Percentiles rank a stretch among this genome's conserved stretches.
phyloP scores from a whole-genome alignment of 2,797 vertebrate species.

The Gobionotothen gibberifrons region DNA sequence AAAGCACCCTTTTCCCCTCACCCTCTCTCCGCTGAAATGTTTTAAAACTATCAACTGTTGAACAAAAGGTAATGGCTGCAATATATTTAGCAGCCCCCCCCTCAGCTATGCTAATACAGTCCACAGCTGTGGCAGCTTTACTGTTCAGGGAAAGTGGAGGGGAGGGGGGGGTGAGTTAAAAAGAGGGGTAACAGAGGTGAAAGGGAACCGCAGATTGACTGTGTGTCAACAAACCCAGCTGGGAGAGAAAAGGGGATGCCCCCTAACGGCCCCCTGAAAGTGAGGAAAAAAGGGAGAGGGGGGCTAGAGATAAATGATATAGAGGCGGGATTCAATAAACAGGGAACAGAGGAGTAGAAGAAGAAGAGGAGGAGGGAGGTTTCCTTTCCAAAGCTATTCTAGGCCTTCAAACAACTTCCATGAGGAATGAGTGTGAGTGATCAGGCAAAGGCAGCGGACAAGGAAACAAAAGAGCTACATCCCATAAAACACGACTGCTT shows the following conservation, averaged over 20 bases:
- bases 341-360: slow-evolving; percentile 71
- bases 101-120: slow-evolving; percentile 91
- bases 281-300: slow-evolving; percentile 80
- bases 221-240: slow-evolving; percentile 98
- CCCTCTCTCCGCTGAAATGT: slow-evolving; percentile 84
- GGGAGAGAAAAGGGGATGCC: slow-evolving; percentile 89
- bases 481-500: slow-evolving; percentile 77
- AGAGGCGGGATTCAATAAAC: slow-evolving; percentile 93
- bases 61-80: slow-evolving; percentile 91
- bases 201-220: slow-evolving; percentile 88
- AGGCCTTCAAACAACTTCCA: slow-evolving; percentile 87
- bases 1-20: slow-evolving; percentile 86
- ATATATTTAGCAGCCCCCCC: slow-evolving; percentile 87
- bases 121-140: slow-evolving; percentile 98
- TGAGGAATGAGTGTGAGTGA: slow-evolving; percentile 86
- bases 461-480: slow-evolving; percentile 81
- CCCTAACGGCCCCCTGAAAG: slow-evolving; percentile 83
- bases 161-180: slow-evolving; percentile 58
- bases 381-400: slow-evolving; percentile 84
- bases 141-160: slow-evolving; percentile 82
- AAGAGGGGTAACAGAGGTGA: slow-evolving; percentile 79
- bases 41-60: slow-evolving; percentile 92
- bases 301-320: slow-evolving; percentile 87
- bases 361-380: slow-evolving; percentile 50
- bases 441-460: slow-evolving; percentile 65